phyloP scores from a whole-genome alignment of 2,113 vertebrate genomes.

The Hemiscyllium ocellatum region DNA sequence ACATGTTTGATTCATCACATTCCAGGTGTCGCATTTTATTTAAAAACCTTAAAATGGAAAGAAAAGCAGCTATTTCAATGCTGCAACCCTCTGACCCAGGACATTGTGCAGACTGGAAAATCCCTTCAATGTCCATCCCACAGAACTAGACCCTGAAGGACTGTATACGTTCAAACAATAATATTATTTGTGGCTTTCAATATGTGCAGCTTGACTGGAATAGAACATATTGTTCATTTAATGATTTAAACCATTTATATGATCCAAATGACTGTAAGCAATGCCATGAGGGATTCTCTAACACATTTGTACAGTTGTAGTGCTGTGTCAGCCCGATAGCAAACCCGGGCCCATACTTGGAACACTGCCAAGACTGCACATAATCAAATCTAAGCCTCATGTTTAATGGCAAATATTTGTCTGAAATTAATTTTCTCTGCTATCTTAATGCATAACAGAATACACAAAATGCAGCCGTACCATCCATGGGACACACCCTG shows the following conservation, averaged over 20 bases:
- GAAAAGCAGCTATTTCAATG: neutral
- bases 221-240: neutral
- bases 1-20: neutral
- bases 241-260: neutral
- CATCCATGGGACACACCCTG: neutral
- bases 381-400: conserved; percentile 11
- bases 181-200: neutral
- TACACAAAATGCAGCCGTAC: neutral
- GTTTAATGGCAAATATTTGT: neutral
- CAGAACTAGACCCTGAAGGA: neutral
- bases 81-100: neutral
- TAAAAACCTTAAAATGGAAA: neutral
- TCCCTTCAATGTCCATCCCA: neutral
- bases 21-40: neutral
- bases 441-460: neutral
- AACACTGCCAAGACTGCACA: neutral
- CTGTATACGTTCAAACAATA: neutral
- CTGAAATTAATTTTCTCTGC: conserved; percentile 1
- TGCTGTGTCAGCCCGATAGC: neutral
- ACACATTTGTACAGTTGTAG: neutral
- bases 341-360: neutral
- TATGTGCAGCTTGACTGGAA: neutral
- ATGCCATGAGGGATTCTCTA: neutral
- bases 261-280: neutral
- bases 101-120: neutral